Conservation (phyloP, 2,113 vertebrate genomes). For the Notechis scutatus region DNA sequence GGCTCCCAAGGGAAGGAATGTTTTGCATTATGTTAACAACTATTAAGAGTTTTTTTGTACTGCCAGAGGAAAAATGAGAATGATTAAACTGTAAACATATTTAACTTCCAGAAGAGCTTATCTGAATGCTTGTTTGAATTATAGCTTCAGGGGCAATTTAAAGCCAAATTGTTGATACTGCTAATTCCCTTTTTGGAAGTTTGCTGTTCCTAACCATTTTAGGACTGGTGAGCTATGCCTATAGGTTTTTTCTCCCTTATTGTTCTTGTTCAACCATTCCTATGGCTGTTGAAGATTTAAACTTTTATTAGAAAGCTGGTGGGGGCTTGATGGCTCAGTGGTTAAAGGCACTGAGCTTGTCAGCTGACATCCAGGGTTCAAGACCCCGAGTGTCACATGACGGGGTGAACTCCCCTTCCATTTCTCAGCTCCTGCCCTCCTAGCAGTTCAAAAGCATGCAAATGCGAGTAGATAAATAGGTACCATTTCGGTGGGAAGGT, state of each 20-base stretch:
- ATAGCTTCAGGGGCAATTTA: not conserved
- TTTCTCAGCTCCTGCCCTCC: not conserved
- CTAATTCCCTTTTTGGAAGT: not conserved
- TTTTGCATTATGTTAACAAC: not conserved
- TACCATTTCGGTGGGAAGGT: not conserved
- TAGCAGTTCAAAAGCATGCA: not conserved
- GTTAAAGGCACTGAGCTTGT: not conserved
- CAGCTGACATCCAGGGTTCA: not conserved
- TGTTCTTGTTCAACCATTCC: not conserved
- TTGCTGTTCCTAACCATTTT: not conserved
- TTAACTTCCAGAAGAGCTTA: not conserved
- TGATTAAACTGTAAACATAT: not conserved
- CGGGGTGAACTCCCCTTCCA: not conserved
- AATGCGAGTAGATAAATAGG: not conserved
- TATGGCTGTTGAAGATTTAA: not conserved
- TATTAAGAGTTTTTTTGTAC: not conserved
- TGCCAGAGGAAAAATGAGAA: not conserved
- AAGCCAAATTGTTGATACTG: not conserved
- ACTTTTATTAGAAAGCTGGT: not conserved
- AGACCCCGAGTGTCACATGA: not conserved
- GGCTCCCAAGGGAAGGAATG: not conserved
- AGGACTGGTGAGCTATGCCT: not conserved
- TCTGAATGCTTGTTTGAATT: not conserved
- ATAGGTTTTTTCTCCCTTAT: not conserved
- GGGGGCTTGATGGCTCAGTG: not conserved